Base-by-base conservation (phyloP, 2,113 vertebrate species). In the Lagenorhynchus albirostris region DNA sequence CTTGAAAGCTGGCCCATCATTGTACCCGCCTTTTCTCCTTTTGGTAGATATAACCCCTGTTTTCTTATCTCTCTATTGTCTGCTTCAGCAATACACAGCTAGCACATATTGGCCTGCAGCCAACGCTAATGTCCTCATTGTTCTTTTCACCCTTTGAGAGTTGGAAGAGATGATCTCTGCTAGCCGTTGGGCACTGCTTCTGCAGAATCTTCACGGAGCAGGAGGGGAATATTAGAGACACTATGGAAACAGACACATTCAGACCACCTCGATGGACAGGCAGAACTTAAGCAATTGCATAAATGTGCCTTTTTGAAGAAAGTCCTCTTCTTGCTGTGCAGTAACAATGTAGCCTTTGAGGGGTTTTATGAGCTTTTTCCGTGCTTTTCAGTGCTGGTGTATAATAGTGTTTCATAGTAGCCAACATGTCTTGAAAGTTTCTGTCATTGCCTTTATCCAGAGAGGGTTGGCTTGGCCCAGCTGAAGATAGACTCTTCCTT, bases 361-460 rank as follows among this genome's bases (percentile, higher is more conserved):
- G 41, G 14, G 11, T 82, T 86, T 96, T 44, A 82, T 77, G 60
- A 82, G 31, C 36, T 93, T 83, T 83, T 53, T 25, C 5, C 15
- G 58, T n/a, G 77, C 62, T 77, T 89, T 96, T 94, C 31, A 11
- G 25, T 38, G 13, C 50, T 79, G 33, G 9, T 58, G 63, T 70
- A 68, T 6, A 41, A 77, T 47, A 21, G 38, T 33, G 80, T 11
- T 92, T 60, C 41, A 15, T 63, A 74, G 74, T 17, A 73, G 67
- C 15, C 76, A 68, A 58, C 8, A 13, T 60, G 31, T 67, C 67
- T 36, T 86, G 53, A 84, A 67, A 77, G 70, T 80, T 81, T 83
- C 93, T 91, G 47, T 95, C 76, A 53, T 20, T 88, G 76, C 47
- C 68, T 96, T 96, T 98, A 41, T 94, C 81, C 15, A 1, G 21